Base-by-base conservation (phyloP, 2,797 vertebrate species). In the Simalia tracyae region DNA sequence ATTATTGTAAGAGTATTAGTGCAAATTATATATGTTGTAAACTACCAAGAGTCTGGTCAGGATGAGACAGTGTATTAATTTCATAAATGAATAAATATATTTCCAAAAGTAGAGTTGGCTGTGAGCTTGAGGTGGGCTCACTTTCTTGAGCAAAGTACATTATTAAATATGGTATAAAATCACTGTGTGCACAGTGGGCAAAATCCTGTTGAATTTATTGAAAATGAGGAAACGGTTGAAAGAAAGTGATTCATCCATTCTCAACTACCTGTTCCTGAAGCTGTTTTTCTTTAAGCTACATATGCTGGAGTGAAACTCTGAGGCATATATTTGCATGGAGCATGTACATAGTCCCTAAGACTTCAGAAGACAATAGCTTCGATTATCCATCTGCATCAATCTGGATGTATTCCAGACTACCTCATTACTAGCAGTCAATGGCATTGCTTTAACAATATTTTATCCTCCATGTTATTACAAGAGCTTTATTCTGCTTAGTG, bases 381-480 rank as follows among this genome's bases (percentile, higher is more conserved):
- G 91, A 96, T 97, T 94, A 95, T 96, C 94, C 95, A 93, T 97
- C 96, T 95, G 97, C 94, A 96, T 96, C 96, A 93, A 88, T 94
- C 92, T 96, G 95, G 96, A 96, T 93, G 94, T 95, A 92, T 95
- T 96, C 97, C 96, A 97, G 95, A 92, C 95, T 93, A 94, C 94
- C 95, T 96, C 95, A 96, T 96, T 96, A 97, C 95, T 96, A 95
- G 94, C 94, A 95, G 94, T 96, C 96, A 96, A 95, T 96, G 88
- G 90, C 95, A 96, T 96, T 94, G 91, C 88, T 96, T 94, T 96
- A 96, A 96, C 96, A 92, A 94, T 95, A 97, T 95, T 95, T 95
- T 96, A 96, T 96, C 94, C 94, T 95, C 96, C 94, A 95, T 95
- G 92, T 95, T 95, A 95, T 95, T 95, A 94, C 95, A 93, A 93